Base-by-base conservation (phyloP, 1,140 invertebrate species). In the Cyphomyrmex costatus region DNA sequence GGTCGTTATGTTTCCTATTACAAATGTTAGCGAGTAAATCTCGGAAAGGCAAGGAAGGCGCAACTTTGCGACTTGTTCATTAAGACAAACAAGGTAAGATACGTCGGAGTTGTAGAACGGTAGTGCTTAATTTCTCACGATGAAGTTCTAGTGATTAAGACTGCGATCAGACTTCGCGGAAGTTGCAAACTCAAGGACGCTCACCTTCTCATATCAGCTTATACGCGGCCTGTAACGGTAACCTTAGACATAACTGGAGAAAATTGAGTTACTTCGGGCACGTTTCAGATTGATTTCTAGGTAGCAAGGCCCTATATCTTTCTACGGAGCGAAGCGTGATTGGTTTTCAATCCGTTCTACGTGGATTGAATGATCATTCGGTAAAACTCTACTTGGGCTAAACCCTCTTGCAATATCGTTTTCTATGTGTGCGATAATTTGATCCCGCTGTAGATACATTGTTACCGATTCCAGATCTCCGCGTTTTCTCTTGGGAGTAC, bases 341-440 rank as follows among this genome's bases (percentile, higher is more conserved):
- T 94, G 93, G 91, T 92, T 93, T 92, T 92, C 93, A 90, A 93
- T 93, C 91, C 88, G 82, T 86, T 85, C 88, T 92, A 93, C 93
- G 93, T 92, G 93, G 83, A 94, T 93, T 89, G 92, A 94, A 93
- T 93, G 91, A 92, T 91, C 82, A 86, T 86, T 60, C 76, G 24
- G 7, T 58, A 24, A 27, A 33, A 53, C n/a, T 46, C 73, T 27
- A 27, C 58, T 76, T 73, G 36, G 14, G 77, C 61, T 86, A 74
- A 83, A 49, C 74, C 10, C 30, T 76, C 66, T 58, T 74, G 66
- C 76, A 46, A 63, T 86, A 74, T 49, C 76, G 70, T 86, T 86
- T 53, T 73, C 30, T 6, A 49, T 71, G 86, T 60, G 83, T 63
- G 76, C 68, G 76, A 89, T 89, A 86, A 89, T 86, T 89, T 58